These are phyloP conservation scores for Poecile montanus DNA, from an alignment of 2,797 vertebrate genomes.

Conservation along the genomic window DNA sequence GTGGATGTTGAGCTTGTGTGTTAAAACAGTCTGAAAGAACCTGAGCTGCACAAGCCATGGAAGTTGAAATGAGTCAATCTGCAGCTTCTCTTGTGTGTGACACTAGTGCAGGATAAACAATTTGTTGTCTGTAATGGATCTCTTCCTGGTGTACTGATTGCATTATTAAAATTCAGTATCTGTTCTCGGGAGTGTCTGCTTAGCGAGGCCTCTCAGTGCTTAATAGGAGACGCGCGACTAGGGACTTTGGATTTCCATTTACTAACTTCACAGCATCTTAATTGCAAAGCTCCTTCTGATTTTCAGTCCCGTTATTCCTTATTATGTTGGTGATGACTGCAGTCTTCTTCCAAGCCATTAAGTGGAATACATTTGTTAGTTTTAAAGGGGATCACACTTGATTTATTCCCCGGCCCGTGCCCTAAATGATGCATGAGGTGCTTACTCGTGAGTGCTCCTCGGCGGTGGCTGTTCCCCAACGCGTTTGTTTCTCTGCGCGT, in stretches of 20 bases:
- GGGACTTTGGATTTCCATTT: not conserved
- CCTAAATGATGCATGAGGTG: no score
- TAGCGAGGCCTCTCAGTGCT: not conserved
- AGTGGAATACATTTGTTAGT: not conserved
- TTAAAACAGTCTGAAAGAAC: not conserved
- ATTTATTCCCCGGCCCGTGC: not conserved
- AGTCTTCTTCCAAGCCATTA: not conserved
- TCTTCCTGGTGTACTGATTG: not conserved
- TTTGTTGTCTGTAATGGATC: not conserved
- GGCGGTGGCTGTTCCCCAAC: rapidly evolving
- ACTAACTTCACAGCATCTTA: not conserved
- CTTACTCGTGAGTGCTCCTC: rapidly evolving
- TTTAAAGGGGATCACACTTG: not conserved
- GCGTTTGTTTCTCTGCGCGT: rapidly evolving
- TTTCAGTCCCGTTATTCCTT: not conserved
- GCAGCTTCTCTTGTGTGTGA: not conserved
- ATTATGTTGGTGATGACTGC: not conserved
- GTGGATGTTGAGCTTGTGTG: not conserved
- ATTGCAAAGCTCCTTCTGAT: not conserved
- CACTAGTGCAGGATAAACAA: not conserved
- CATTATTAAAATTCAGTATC: not conserved
- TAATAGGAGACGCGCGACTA: not conserved
- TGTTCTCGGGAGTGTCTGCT: not conserved
- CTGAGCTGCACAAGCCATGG: not conserved
- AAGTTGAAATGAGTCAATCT: not conserved